Conservation (phyloP, 53 echinoderm and acorn worm species). For the Luidia sarsii region DNA sequence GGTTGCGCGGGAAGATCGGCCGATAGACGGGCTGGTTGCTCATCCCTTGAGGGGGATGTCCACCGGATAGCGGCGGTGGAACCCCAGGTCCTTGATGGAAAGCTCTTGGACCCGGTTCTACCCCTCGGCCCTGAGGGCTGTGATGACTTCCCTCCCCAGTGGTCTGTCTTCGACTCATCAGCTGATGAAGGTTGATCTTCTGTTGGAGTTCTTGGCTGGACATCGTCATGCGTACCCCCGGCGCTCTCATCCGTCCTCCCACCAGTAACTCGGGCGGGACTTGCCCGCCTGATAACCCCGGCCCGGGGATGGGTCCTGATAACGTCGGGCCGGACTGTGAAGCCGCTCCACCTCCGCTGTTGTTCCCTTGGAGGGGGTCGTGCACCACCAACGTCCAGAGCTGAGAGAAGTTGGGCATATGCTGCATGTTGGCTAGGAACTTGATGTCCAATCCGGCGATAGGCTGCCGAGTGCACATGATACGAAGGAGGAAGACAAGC, state of each 20-base stretch:
- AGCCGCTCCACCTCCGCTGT: not conserved
- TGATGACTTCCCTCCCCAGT: slow-evolving; percentile 7
- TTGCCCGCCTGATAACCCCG: slow-evolving; percentile 11
- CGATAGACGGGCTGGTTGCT: not conserved
- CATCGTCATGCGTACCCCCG: not conserved
- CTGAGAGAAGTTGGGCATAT: slow-evolving; percentile 54
- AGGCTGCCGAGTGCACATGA: slow-evolving; percentile 67
- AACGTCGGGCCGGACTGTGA: not conserved
- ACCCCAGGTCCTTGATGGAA: not conserved
- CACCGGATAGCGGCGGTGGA: slow-evolving; percentile 1
- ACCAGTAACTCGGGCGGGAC: slow-evolving; percentile 27
- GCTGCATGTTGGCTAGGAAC: slow-evolving; percentile 61
- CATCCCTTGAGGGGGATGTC: slow-evolving; percentile 2
- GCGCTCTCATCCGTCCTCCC: slow-evolving; percentile 15
- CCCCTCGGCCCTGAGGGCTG: slow-evolving; percentile 1
- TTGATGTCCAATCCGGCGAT: slow-evolving; percentile 73
- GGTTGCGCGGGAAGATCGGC: slow-evolving; percentile 1
- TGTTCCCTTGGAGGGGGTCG: slow-evolving; percentile 49
- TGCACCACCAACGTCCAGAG: slow-evolving; percentile 66
- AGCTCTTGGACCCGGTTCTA: not conserved
- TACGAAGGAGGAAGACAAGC: slow-evolving; percentile 64
- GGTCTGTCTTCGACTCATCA: slow-evolving; percentile 47
- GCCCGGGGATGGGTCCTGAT: not conserved
- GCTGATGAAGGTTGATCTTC: slow-evolving; percentile 56
- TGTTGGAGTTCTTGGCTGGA: slow-evolving; percentile 37